Evolutionary conservation across 1,140 invertebrate genomes (phyloP), one percentile per base, ranked within the genome.

Genomic region (Riptortus pedestris): DNA sequence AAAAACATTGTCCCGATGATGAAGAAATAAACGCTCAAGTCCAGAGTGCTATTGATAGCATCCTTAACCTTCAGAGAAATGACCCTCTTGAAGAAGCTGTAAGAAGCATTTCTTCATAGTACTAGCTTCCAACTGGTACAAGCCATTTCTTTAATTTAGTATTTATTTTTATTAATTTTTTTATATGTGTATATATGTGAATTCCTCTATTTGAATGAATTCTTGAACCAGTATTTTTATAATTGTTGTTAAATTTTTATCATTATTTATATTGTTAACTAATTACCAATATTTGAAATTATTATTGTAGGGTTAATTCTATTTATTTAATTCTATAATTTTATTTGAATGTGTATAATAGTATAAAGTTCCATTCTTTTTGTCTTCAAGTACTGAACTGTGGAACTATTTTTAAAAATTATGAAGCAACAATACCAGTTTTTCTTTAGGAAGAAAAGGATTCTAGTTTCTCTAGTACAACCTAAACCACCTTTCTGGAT

Each of bases 31-130:
- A 83, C 63, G 83, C 85, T 11, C 86, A 88, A 71, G 85, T 88
- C 43, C 85, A 87, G 72, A 85, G 83, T 66, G 86, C 86, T 57
- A 88, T 88, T 62, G 85, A 88, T 70, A 86, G 84, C 70, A 88
- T 88, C 69, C 75, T 87, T 27, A 87, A 86, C 73, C 73, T 87
- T 65, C 85, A 86, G 70, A 67, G 70, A 31, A 77, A 81, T 68
- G 71, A 74, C 60, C 75, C 77, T 48, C 71, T 80, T 57, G 79
- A 81, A 65, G 79, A 81, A 71, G 78, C 80, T 60, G 79, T 81
- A 33, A 73, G 78, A 18, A 80, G 77, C 69, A 81, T 81, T 62
- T 71, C 80, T 65, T 74, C 77, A 70, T 78, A 77, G 75, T 79
- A 55, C 51, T 55, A 24, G 31, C 14, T 38, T 38, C 14, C 14